Evolutionary conservation across 2,113 vertebrate genomes (phyloP).

Genomic region (Gavialis gangeticus): DNA sequence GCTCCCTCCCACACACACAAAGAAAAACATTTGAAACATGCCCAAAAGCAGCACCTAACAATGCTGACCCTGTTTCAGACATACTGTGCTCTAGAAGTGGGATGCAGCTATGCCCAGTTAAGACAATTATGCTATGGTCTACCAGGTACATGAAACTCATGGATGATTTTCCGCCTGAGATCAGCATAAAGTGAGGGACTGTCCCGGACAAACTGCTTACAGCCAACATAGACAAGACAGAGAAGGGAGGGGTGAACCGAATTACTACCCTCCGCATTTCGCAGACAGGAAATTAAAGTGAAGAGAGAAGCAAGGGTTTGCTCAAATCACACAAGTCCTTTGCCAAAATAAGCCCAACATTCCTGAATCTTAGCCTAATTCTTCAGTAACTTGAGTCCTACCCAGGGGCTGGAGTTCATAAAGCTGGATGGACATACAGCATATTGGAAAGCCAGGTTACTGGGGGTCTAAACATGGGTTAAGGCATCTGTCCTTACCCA

Average conservation of each 20-base stretch:
- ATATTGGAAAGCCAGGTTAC: not conserved
- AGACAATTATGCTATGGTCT: not conserved
- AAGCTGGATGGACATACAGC: not conserved
- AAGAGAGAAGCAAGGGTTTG: not conserved
- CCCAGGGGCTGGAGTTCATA: not conserved
- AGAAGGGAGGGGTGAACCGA: not conserved
- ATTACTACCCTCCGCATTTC: not conserved
- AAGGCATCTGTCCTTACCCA: constrained; percentile 12
- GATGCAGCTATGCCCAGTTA: not conserved
- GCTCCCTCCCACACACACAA: not conserved
- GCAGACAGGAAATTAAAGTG: not conserved
- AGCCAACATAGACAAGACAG: not conserved
- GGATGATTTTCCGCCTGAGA: not conserved
- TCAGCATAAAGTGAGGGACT: not conserved
- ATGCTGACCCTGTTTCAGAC: not conserved
- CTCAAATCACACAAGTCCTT: not conserved
- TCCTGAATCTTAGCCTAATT: no score
- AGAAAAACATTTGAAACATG: not conserved
- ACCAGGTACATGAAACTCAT: not conserved
- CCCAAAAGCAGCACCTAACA: not conserved
- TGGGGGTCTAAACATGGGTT: constrained; percentile 37
- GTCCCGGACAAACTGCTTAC: not conserved
- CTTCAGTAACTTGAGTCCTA: not conserved
- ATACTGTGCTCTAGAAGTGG: not conserved
- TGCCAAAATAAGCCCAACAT: no score